Evolutionary conservation across 2,888 invertebrate genomes (phyloP).

Genomic region (Chydorus sphaericus): DNA sequence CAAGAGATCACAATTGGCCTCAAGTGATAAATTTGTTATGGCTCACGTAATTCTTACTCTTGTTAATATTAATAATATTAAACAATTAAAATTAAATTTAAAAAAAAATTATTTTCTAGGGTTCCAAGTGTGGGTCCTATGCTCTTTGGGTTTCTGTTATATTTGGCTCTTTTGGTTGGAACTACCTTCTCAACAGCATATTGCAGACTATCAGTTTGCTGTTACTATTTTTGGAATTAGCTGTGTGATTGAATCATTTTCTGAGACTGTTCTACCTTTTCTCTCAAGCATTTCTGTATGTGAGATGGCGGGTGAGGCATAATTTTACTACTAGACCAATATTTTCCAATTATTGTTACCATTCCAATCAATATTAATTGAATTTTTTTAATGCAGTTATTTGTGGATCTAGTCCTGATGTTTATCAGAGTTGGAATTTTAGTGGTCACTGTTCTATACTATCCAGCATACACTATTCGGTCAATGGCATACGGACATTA

Average conservation of each 20-base stretch:
- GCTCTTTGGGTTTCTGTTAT: constrained; percentile 57
- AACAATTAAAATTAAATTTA: too few species aligned
- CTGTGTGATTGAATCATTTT: constrained; percentile 68
- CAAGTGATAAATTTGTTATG: constrained; percentile 87
- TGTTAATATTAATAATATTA: too few species aligned
- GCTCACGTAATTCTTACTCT: constrained; percentile 70
- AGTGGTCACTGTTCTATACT: constrained; percentile 17
- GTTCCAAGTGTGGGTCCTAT: constrained; percentile 62
- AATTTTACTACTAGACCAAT: not conserved
- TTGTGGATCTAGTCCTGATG: constrained; percentile 23
- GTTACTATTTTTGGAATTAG: constrained; percentile 61
- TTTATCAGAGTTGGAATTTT: constrained; percentile 19
- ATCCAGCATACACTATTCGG: constrained; percentile 14
- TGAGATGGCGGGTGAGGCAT: constrained; percentile 56
- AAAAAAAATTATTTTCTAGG: constrained; percentile 30
- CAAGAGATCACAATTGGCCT: constrained; percentile 58
- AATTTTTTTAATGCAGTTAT: constrained; percentile 23
- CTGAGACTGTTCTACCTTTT: constrained; percentile 70
- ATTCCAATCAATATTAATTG: too few species aligned
- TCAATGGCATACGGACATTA: constrained; percentile 16
- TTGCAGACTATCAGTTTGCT: constrained; percentile 28
- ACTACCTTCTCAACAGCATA: constrained; percentile 40
- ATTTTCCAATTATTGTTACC: too few species aligned
- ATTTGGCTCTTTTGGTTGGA: constrained; percentile 69
- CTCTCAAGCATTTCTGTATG: constrained; percentile 78